Conservation (phyloP, 2,113 vertebrate genomes). For the Hippocampus zosterae region DNA sequence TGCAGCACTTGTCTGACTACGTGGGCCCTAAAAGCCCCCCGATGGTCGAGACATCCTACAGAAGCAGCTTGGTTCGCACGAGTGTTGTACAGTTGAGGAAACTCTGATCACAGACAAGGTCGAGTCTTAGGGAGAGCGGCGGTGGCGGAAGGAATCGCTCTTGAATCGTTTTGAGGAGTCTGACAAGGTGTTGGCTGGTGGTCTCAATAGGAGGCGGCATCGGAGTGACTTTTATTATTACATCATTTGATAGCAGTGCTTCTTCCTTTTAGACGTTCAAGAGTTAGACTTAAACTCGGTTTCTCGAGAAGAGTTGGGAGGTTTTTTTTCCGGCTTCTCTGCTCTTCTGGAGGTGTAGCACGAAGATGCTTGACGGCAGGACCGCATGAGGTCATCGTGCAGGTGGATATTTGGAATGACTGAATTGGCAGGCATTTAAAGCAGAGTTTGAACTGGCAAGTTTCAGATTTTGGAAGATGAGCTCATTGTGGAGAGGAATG, state of each 20-base stretch:
- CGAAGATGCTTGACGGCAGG: conserved; percentile 52
- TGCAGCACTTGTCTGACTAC: conserved; percentile 71
- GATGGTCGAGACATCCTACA: conserved; percentile 28
- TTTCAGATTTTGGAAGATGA: conserved; percentile 32
- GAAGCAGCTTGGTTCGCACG: conserved; percentile 38
- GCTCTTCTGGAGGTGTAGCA: conserved; percentile 1
- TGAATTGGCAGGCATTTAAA: conserved; percentile 30
- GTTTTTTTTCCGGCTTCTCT: not conserved
- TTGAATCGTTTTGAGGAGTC: not conserved
- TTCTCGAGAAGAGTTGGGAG: not conserved
- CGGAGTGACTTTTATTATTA: not conserved
- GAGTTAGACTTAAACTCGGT: not conserved
- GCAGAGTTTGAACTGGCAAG: conserved; percentile 12
- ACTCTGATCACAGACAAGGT: conserved; percentile 25
- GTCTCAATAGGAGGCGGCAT: not conserved
- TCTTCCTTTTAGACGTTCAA: not conserved
- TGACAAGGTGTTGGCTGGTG: not conserved
- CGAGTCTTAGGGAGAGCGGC: conserved; percentile 12
- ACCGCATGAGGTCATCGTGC: conserved; percentile 55
- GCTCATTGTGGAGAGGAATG: not conserved
- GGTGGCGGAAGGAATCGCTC: not conserved
- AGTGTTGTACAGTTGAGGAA: conserved; percentile 36
- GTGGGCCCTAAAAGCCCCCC: conserved; percentile 54
- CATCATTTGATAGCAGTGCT: not conserved
- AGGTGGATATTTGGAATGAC: conserved; percentile 48